A percentile compares a stretch with the other conserved stretches of the same genome.
Evolutionary conservation across 2,113 vertebrate species (phyloP).

Genomic region (Poicephalus gulielmi): DNA sequence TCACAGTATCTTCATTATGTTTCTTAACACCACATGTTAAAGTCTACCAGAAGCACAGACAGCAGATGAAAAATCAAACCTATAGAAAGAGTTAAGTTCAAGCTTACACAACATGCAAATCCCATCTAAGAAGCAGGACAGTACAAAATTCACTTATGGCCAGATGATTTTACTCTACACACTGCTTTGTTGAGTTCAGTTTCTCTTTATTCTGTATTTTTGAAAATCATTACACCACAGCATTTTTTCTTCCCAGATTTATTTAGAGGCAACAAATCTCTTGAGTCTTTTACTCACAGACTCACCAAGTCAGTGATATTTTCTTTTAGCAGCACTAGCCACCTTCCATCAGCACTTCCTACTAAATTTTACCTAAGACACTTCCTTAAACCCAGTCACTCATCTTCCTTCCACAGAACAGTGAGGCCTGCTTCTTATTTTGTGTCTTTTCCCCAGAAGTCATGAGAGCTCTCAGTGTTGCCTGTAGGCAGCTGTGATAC

Average conservation of each 20-base stretch:
- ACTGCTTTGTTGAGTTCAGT: neutral
- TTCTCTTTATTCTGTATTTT: neutral
- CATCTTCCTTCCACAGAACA: neutral
- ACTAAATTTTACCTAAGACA: neutral
- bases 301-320: neutral
- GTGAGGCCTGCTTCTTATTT: constrained; percentile 2
- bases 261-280: neutral
- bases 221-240: neutral
- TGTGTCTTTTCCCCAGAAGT: neutral
- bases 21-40: neutral
- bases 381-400: neutral
- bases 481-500: neutral
- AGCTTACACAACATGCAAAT: neutral
- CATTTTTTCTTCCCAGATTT: neutral
- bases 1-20: neutral
- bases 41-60: neutral
- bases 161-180: neutral
- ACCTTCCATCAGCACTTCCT: neutral
- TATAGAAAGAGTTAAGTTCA: neutral
- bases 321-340: neutral
- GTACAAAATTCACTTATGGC: neutral
- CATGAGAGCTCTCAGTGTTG: neutral
- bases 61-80: neutral
- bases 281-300: neutral
- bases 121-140: neutral